A percentile compares a stretch with the other conserved stretches of the same genome.
These are phyloP conservation scores for Escarpia spicata DNA, from an alignment of 2,888 invertebrate species.

Conservation along the genomic window DNA sequence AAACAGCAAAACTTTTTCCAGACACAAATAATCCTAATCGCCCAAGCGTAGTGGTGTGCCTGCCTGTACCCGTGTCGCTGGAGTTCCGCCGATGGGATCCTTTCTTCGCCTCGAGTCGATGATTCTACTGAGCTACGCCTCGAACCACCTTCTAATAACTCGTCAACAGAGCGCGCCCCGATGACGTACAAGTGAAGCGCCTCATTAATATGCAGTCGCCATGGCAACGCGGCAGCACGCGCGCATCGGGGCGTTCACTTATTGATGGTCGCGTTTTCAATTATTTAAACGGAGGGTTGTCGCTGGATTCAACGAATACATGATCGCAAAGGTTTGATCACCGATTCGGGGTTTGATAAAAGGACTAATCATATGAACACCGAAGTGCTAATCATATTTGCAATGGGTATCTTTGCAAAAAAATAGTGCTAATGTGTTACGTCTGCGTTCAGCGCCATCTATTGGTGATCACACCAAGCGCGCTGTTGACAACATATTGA, in stretches of 20 bases:
- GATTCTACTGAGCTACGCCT: neutral
- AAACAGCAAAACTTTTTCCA: neutral
- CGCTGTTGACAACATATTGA: no score
- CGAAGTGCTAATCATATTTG: neutral
- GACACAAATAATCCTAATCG: neutral
- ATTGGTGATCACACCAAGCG: no score
- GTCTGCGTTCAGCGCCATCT: no score
- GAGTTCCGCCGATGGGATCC: neutral
- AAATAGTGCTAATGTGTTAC: no score
- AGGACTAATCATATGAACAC: neutral
- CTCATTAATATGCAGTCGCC: slow-evolving; percentile 7
- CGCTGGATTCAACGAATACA: neutral
- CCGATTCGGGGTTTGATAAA: neutral
- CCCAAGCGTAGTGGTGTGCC: neutral
- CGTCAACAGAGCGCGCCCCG: neutral
- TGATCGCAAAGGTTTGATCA: neutral
- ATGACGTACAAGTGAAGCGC: neutral
- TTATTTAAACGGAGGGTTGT: slow-evolving; percentile 6
- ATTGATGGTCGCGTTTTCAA: slow-evolving; percentile 12
- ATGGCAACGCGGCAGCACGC: neutral
- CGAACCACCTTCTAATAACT: neutral
- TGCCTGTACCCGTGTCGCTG: neutral
- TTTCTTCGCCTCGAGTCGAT: neutral
- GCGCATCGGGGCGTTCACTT: slow-evolving; percentile 16
- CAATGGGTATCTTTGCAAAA: neutral